Evolutionary conservation across 1,140 invertebrate genomes (phyloP), one percentile per base, ranked within the genome.

Genomic region (Trachymyrmex septentrionalis): DNA sequence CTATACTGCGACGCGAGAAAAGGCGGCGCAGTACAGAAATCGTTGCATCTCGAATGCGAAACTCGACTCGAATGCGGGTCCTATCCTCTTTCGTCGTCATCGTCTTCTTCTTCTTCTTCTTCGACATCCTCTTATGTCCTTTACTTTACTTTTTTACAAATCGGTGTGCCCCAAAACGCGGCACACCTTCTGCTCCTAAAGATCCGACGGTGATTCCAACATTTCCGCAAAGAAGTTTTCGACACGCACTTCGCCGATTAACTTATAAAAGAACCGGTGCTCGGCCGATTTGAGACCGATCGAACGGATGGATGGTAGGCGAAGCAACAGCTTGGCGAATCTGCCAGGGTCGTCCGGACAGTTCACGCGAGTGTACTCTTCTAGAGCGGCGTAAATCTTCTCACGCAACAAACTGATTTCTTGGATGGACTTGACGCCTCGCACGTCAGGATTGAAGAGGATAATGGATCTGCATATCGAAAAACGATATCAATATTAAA

Each of bases 371-470:
- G 98, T 98, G 95, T 99, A 99, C 91, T 99, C 99, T 94, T 99
- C 99, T 82, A 99, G 96, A 44, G 98, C 97, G 19, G 98, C 97
- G 94, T 99, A 99, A 24, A 99, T 98, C 95, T 99, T 99, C 95
- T 99, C 99, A 86, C 99, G 96, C 50, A 99, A 95, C 59, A 97
- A 94, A 93, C 99, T 98, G 10, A 99, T 98, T 92, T 99, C 97
- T 84, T 97, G 96, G 5, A 97, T 96, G 61, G 97, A 97, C 92
- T 97, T 97, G 85, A 99, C 94, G 63, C 98, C 98, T 93, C 98
- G 97, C 12, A 99, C 97, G 95, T 99, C 99, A 97, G 99, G 98
- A 96, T 99, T 99, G 94, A 99, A 99, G 30, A 99, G 96, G 88
- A 99, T 98, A 93, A 99, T 99, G 69, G 98, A 97, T 93, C 93